These are phyloP conservation scores for Baccha elongata DNA, from an alignment of 2,888 invertebrate genomes.

Conservation along the genomic window DNA sequence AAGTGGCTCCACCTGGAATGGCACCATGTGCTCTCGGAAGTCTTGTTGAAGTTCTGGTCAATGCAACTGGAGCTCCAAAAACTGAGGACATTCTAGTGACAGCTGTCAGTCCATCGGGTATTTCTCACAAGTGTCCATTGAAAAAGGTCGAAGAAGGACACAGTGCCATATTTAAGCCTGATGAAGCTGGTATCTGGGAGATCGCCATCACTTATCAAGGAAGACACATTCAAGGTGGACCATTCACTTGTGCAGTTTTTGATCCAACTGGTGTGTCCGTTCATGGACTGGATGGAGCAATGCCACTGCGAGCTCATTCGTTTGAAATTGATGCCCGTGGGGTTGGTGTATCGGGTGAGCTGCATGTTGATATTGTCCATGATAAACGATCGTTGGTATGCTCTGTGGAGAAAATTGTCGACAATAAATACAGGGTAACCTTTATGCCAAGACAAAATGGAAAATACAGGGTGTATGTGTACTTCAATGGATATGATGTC, in stretches of 20 bases:
- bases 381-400: conserved; percentile 93
- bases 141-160: conserved; percentile 94
- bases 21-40: conserved; percentile 97
- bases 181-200: conserved; percentile 98
- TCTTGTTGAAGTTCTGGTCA: conserved; percentile 96
- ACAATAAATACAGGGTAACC: conserved; percentile 89
- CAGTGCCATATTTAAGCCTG: conserved; percentile 97
- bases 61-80: conserved; percentile 91
- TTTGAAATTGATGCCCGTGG: conserved; percentile 90
- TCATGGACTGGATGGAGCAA: conserved; percentile 90
- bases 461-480: conserved; percentile 92
- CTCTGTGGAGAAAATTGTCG: conserved; percentile 90
- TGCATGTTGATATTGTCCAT: conserved; percentile 94
- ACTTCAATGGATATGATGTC: conserved; percentile 95
- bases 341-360: conserved; percentile 93
- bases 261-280: conserved; percentile 95
- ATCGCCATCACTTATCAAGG: conserved; percentile 98
- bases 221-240: conserved; percentile 97
- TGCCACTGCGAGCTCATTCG: conserved; percentile 93
- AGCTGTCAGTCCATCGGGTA: conserved; percentile 95
- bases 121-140: conserved; percentile 91
- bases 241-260: conserved; percentile 97
- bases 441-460: conserved; percentile 91
- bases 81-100: conserved; percentile 95
- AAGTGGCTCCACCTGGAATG: conserved; percentile 95